A percentile compares a stretch with the other conserved stretches of the same genome.
phyloP scores from a whole-genome alignment of 2,888 invertebrate species.

The Steromphala cineraria region DNA sequence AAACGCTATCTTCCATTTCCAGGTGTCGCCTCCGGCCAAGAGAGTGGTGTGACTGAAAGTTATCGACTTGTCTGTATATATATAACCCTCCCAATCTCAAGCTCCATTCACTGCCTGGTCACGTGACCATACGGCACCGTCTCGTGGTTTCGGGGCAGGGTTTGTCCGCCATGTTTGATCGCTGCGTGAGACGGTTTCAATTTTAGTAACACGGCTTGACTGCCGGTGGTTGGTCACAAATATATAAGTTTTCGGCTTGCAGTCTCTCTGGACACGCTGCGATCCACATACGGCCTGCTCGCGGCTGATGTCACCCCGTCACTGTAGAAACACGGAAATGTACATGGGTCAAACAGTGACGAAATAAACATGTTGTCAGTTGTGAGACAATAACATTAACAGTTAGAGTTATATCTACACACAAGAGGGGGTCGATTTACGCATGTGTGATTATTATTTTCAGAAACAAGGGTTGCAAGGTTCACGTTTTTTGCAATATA shows the following conservation, averaged over 20 bases:
- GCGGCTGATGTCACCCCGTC: neutral
- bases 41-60: neutral
- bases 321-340: neutral
- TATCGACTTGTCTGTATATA: neutral
- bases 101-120: too few species aligned
- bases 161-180: neutral
- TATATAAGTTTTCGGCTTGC: neutral
- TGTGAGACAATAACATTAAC: too few species aligned
- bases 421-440: too few species aligned
- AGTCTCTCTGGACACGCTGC: neutral
- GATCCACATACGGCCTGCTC: neutral
- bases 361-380: neutral
- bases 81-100: neutral
- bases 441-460: too few species aligned
- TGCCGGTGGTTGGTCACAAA: neutral
- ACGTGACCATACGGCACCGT: too few species aligned
- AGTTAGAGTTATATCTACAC: too few species aligned
- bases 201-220: neutral
- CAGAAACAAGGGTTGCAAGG: too few species aligned
- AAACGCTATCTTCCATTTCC: slow-evolving; percentile 2
- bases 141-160: neutral
- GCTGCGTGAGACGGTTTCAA: neutral
- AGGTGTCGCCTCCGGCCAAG: neutral
- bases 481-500: too few species aligned
- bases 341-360: neutral